A percentile compares a stretch with the other conserved stretches of the same genome.
phyloP scores from a whole-genome alignment of 2,113 vertebrate species.

The Kryptolebias marmoratus region DNA sequence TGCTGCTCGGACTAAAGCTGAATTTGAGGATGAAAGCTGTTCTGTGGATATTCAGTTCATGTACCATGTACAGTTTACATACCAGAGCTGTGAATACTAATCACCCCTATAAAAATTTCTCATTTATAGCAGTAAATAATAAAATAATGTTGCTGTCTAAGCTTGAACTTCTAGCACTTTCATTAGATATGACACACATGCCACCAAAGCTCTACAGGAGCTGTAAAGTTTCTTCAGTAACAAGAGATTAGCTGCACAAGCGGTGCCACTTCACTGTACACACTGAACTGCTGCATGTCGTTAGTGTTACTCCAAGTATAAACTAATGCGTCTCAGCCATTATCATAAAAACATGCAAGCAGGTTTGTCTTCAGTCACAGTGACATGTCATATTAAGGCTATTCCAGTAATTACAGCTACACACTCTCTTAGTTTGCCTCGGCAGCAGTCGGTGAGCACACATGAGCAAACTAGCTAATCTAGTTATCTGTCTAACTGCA shows the following conservation, averaged over 20 bases:
- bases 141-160: not conserved
- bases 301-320: not conserved
- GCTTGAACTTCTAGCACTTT: not conserved
- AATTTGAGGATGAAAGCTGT: not conserved
- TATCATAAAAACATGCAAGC: not conserved
- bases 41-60: not conserved
- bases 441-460: conserved; percentile 10
- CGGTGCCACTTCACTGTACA: not conserved
- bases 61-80: too few species aligned
- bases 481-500: conserved; percentile 23
- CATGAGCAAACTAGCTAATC: conserved; percentile 9
- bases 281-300: conserved; percentile 1
- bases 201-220: not conserved
- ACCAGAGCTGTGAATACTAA: too few species aligned
- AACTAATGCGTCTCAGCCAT: not conserved
- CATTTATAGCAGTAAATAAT: not conserved
- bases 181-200: not conserved
- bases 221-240: not conserved
- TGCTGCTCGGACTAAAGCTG: not conserved
- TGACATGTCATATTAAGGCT: conserved; percentile 7
- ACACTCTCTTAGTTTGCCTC: not conserved
- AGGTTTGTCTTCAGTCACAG: conserved; percentile 1
- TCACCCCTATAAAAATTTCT: too few species aligned
- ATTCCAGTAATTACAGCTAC: conserved; percentile 15
- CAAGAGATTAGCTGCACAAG: not conserved